Evolutionary conservation across 2,888 invertebrate species (phyloP).

Genomic region (Zygogramma bicolorata): DNA sequence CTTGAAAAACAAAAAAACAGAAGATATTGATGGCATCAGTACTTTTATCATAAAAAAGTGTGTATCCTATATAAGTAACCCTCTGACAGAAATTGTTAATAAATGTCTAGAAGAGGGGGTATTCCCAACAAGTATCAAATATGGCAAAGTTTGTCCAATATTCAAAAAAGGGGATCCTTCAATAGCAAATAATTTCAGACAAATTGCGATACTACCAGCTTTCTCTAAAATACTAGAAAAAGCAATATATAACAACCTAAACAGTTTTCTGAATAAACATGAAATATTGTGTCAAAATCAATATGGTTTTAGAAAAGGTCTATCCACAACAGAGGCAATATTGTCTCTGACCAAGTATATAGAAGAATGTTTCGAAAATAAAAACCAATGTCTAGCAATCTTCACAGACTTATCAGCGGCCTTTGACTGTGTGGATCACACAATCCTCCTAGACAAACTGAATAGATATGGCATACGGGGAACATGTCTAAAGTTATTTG

Average conservation of each 20-base stretch:
- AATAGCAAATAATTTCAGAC: background rate
- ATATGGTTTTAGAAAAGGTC: background rate
- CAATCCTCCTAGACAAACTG: background rate
- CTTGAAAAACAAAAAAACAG: slow-evolving; percentile 15
- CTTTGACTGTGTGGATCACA: slow-evolving; percentile 2
- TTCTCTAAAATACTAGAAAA: slow-evolving; percentile 8
- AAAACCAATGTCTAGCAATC: background rate
- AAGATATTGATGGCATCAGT: slow-evolving; percentile 1
- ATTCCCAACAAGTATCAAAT: background rate
- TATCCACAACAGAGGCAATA: background rate
- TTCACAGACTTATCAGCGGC: slow-evolving; percentile 1
- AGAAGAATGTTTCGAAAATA: slow-evolving; percentile 12
- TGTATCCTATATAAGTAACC: background rate
- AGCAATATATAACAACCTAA: background rate
- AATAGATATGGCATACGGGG: background rate
- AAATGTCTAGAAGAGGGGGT: background rate
- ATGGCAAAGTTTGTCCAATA: background rate
- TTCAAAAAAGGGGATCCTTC: slow-evolving; percentile 11
- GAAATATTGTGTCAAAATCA: background rate
- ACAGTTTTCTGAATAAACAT: background rate
- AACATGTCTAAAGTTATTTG: background rate
- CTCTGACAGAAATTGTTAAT: background rate
- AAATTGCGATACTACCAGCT: background rate
- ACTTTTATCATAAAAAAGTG: background rate
- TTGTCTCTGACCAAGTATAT: background rate